These are phyloP conservation scores for Drosophila multiciliata DNA, from an alignment of 2,888 invertebrate species.

Conservation along the genomic window DNA sequence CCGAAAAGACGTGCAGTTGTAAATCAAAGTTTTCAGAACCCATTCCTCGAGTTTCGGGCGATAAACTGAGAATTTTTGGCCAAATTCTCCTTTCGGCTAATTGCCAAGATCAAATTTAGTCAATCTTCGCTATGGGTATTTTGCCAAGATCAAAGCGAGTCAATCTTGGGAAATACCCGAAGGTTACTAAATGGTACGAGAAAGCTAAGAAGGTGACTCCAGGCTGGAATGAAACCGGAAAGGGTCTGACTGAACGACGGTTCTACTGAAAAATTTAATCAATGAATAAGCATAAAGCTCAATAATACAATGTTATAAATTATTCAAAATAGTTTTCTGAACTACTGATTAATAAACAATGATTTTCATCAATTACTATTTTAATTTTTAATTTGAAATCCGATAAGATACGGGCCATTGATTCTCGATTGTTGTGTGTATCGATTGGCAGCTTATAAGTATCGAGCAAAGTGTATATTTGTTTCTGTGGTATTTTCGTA, in stretches of 20 bases:
- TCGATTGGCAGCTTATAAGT: neutral
- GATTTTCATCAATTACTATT: neutral
- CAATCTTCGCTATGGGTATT: conserved; percentile 76
- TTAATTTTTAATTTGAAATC: neutral
- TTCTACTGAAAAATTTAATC: conserved; percentile 33
- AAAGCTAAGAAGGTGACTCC: conserved; percentile 86
- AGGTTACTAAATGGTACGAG: conserved; percentile 88
- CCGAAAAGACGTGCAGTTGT: conserved; percentile 90
- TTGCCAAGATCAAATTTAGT: too few relatives aligned
- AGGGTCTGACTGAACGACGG: conserved; percentile 86
- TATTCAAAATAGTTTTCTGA: neutral
- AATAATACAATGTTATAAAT: neutral
- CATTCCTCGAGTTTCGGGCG: conserved; percentile 90
- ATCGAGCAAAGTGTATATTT: neutral
- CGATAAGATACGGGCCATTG: neutral
- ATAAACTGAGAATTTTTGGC: conserved; percentile 89
- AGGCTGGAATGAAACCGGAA: conserved; percentile 87
- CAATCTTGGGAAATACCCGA: conserved; percentile 87
- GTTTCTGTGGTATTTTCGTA: conserved; percentile 18
- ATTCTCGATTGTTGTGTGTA: neutral
- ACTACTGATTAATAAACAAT: neutral
- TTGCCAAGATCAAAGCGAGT: conserved; percentile 82
- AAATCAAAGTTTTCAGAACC: conserved; percentile 90
- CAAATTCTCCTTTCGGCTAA: conserved; percentile 86
- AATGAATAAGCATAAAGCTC: neutral